Conservation (phyloP, 2,888 invertebrate genomes). For the Lobophora halterata region DNA sequence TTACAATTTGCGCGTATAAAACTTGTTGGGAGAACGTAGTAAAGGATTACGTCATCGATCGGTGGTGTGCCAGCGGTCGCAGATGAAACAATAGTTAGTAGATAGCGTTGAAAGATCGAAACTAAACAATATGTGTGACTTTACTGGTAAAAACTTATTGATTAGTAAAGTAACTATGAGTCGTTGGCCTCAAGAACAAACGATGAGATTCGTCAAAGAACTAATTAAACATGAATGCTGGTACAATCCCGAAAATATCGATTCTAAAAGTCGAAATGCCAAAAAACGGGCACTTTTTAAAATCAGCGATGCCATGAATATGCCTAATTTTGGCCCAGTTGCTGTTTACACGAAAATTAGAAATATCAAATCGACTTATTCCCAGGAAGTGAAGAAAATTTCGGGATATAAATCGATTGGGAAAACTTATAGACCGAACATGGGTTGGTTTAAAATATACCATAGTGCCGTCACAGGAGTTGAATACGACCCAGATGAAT, state of each 20-base stretch:
- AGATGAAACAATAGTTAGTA: too few species aligned
- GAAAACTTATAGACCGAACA: background rate
- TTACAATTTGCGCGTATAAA: too few species aligned
- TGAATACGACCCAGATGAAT: too few species aligned
- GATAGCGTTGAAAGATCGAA: too few species aligned
- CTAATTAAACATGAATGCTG: slow-evolving; percentile 1
- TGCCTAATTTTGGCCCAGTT: slow-evolving; percentile 7
- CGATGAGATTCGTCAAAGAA: slow-evolving; percentile 8
- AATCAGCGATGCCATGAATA: background rate
- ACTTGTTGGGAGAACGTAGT: too few species aligned
- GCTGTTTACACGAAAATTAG: slow-evolving; percentile 6
- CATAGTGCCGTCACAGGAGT: background rate
- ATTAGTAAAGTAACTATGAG: too few species aligned
- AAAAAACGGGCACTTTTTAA: background rate
- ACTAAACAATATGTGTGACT: too few species aligned
- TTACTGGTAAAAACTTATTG: too few species aligned
- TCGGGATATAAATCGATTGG: too few species aligned
- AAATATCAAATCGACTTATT: slow-evolving; percentile 8
- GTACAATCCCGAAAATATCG: background rate
- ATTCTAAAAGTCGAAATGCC: slow-evolving; percentile 1
- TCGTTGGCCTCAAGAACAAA: background rate
- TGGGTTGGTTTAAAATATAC: slow-evolving; percentile 6
- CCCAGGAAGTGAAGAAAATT: slow-evolving; percentile 10
- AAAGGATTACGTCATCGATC: too few species aligned
- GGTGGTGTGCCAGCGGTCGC: too few species aligned